Conservation (phyloP, 2,797 vertebrate genomes). For the Microhierax caerulescens region DNA sequence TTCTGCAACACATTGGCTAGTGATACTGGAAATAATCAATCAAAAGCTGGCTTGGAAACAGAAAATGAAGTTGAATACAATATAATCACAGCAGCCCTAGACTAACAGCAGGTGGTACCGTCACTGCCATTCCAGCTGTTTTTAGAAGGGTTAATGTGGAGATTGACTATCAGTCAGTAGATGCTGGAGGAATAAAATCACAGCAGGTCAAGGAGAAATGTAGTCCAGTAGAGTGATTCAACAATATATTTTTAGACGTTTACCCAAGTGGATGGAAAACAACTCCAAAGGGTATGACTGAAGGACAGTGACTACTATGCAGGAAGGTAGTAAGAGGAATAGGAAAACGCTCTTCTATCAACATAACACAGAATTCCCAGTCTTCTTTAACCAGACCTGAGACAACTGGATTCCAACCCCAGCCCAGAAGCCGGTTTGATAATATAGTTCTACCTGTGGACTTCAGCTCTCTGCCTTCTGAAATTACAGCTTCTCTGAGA, state of each 20-base stretch:
- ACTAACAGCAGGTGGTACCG: not conserved
- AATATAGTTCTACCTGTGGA: not conserved
- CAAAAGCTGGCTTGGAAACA: not conserved
- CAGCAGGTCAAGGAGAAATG: slow-evolving; percentile 10
- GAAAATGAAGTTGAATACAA: not conserved
- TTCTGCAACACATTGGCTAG: not conserved
- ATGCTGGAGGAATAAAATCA: not conserved
- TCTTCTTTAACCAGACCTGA: not conserved
- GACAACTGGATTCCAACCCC: not conserved
- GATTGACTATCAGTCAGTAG: not conserved
- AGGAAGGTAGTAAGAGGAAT: not conserved
- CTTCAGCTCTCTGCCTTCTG: not conserved
- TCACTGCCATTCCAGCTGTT: not conserved
- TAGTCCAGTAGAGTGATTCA: not conserved
- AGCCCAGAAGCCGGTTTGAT: rapidly evolving
- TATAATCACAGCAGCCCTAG: not conserved
- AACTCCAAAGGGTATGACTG: not conserved
- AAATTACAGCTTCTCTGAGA: not conserved
- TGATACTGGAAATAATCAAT: not conserved
- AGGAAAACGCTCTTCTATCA: not conserved
- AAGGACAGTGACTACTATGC: not conserved
- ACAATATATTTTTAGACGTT: slow-evolving; percentile 2
- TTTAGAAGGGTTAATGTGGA: not conserved
- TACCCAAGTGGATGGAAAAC: not conserved
- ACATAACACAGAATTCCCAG: not conserved